Percentiles rank a stretch among this genome's conserved stretches.
phyloP scores from a whole-genome alignment of 2,113 vertebrate genomes.

The Ophthalmotilapia sp. region DNA sequence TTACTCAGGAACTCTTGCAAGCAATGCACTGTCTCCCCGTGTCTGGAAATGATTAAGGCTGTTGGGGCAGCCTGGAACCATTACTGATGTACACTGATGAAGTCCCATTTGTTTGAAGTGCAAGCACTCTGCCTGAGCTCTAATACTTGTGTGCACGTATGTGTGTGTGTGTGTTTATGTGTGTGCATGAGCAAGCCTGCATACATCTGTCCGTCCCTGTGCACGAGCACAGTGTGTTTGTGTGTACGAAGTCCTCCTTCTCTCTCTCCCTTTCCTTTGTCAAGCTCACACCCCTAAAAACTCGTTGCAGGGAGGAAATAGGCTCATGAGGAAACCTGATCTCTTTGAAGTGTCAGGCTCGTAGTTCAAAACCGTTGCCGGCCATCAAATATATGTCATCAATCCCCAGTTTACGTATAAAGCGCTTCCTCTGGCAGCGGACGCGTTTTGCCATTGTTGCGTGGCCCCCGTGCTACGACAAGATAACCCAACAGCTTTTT shows the following conservation, averaged over 20 bases:
- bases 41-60: slow-evolving; percentile 81
- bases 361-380: slow-evolving; percentile 36
- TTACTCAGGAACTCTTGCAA: no score
- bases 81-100: slow-evolving; percentile 82
- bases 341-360: slow-evolving; percentile 53
- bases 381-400: slow-evolving; percentile 57
- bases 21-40: neutral
- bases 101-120: slow-evolving; percentile 80
- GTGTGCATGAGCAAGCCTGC: neutral
- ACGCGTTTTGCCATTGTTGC: slow-evolving; percentile 13
- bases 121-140: slow-evolving; percentile 57
- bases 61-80: slow-evolving; percentile 77
- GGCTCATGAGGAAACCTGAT: slow-evolving; percentile 54
- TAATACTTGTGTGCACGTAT: neutral
- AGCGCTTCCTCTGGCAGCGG: slow-evolving; percentile 30
- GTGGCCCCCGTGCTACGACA: slow-evolving; percentile 19
- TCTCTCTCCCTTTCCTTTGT: slow-evolving; percentile 35
- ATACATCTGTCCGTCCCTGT: neutral
- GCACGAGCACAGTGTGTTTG: neutral
- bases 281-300: slow-evolving; percentile 50
- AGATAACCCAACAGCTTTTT: slow-evolving; percentile 38
- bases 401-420: slow-evolving; percentile 28
- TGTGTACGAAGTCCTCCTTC: slow-evolving; percentile 23
- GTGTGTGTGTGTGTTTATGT: neutral
- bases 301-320: slow-evolving; percentile 51